Evolutionary conservation across 2,113 vertebrate genomes (phyloP).

Genomic region (Diadophis punctatus): DNA sequence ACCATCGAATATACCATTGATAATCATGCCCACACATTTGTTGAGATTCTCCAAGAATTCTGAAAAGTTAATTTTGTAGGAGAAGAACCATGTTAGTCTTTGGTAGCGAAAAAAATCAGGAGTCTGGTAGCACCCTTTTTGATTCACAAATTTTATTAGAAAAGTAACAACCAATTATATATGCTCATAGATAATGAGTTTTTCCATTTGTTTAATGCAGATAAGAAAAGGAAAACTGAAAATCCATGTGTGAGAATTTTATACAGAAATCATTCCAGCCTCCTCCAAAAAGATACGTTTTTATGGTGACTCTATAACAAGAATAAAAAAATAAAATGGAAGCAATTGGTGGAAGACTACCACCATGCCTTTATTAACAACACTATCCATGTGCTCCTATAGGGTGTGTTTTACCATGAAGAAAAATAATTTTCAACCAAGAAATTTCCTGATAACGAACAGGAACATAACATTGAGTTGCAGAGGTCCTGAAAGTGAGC

Average conservation of each 20-base stretch:
- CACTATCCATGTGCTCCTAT: not conserved
- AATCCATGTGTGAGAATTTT: not conserved
- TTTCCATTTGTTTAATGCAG: not conserved
- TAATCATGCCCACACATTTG: not conserved
- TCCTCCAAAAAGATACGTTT: not conserved
- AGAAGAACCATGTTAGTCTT: not conserved
- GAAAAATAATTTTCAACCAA: not conserved
- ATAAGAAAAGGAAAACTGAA: not conserved
- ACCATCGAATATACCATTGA: not conserved
- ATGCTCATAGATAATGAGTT: not conserved
- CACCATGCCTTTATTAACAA: not conserved
- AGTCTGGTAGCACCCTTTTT: not conserved
- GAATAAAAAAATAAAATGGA: not conserved
- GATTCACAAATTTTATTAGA: not conserved
- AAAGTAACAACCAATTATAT: not conserved
- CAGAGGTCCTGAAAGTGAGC: not conserved
- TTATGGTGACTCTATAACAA: not conserved
- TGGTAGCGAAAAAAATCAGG: not conserved
- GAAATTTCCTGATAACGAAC: not conserved
- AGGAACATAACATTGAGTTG: not conserved
- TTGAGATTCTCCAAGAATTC: not conserved
- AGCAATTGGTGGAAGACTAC: not conserved
- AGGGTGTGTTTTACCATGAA: not conserved
- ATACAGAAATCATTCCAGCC: not conserved
- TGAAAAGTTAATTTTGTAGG: not conserved